Evolutionary conservation across 2,113 vertebrate genomes (phyloP).

Genomic region (Ptilonorhynchus violaceus): DNA sequence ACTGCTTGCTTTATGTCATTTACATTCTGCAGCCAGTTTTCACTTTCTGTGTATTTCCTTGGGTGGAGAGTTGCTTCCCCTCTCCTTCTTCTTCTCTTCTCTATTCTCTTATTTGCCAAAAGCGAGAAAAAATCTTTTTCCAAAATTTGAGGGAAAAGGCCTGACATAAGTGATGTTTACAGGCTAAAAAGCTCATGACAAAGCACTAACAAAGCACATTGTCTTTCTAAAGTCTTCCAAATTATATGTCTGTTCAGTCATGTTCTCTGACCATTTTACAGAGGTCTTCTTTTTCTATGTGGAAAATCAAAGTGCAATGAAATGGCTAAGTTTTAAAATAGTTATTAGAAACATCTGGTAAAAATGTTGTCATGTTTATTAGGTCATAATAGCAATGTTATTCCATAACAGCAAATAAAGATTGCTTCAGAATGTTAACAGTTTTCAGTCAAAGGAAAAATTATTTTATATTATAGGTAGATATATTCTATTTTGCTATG

Average conservation of each 20-base stretch:
- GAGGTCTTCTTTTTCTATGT: neutral
- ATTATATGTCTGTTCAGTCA: neutral
- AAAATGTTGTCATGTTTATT: neutral
- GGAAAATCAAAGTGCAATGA: neutral
- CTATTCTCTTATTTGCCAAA: neutral
- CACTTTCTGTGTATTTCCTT: neutral
- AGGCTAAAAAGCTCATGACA: neutral
- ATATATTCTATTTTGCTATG: neutral
- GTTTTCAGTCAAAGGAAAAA: neutral
- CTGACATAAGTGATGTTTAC: neutral
- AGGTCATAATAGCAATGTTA: neutral
- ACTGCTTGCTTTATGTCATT: neutral
- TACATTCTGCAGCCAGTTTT: neutral
- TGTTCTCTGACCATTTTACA: neutral
- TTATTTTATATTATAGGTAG: neutral
- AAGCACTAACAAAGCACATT: neutral
- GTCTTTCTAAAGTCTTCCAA: neutral
- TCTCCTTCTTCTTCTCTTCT: neutral
- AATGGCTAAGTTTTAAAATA: neutral
- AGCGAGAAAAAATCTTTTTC: neutral
- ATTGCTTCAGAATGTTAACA: neutral
- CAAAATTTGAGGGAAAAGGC: neutral
- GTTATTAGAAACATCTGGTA: neutral
- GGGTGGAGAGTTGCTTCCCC: neutral
- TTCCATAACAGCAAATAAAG: neutral